Evolutionary conservation across 2,113 vertebrate genomes (phyloP), one percentile per base, ranked within the genome.

Genomic region (Eudyptes chrysolophus): DNA sequence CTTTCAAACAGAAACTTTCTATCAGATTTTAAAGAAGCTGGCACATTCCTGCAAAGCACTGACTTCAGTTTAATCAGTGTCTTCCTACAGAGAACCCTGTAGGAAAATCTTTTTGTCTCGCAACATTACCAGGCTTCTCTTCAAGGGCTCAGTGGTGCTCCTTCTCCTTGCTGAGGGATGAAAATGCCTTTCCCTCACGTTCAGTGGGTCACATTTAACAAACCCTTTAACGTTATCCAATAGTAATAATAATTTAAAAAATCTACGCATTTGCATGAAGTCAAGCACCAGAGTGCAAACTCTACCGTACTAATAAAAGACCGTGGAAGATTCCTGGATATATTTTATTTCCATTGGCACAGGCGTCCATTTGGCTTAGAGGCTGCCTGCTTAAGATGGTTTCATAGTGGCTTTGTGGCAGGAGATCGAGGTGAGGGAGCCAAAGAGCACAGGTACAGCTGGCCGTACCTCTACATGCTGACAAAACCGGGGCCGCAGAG

Each of bases 241-340:
- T 24, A 74, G n/a, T 15, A 42, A 55, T 34, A 26, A 36, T 24
- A 51, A 19, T 18, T 51, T 26, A 2, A 5, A 21, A 82, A 83
- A 40, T 16, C 9, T 22, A 55, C 0, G 0, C 2, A 15, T 57
- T 85, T 49, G 4, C 48, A 32, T 6, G 13, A 57, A 77, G 19
- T 25, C 34, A n/a, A 40, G 27, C 38, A 62, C 21, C 49, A 52
- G 7, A 36, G 21, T 60, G 25, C 60, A 58, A 81, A 66, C 6
- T 55, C 10, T 21, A 20, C 3, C 13, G 6, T 42, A 6, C 21
- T 13, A 54, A 25, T 4, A 38, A 40, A 71, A 57, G 18, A 11
- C 20, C 0, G 0, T 10, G 21, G 42, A 66, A 65, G 21, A 24
- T 40, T 52, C 25, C 40, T 38, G 19, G 2, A 15, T 84, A 15